A percentile compares a stretch with the other conserved stretches of the same genome.
phyloP scores from a whole-genome alignment of 2,888 invertebrate species.

The Nymphalis c-album region DNA sequence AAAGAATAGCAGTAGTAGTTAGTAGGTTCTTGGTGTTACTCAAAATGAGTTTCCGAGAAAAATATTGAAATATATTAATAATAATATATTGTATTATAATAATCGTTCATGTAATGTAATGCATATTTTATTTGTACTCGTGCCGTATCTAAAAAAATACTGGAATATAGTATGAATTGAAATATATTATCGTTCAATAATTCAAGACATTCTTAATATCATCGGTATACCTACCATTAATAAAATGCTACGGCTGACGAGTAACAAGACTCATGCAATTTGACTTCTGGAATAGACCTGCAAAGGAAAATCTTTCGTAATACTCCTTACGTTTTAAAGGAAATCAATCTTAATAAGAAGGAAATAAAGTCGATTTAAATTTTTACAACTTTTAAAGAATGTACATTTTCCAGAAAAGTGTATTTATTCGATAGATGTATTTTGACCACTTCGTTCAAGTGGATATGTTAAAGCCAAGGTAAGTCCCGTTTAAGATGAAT shows the following conservation, averaged over 20 bases:
- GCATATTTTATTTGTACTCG: too few species aligned
- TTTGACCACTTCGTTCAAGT: slow-evolving; percentile 21
- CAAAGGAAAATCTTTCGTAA: neutral
- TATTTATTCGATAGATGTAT: slow-evolving; percentile 13
- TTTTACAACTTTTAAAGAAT: neutral
- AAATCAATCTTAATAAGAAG: too few species aligned
- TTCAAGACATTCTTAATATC: neutral
- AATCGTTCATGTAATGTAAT: too few species aligned
- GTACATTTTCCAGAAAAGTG: slow-evolving; percentile 2
- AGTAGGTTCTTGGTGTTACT: too few species aligned
- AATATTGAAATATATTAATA: too few species aligned
- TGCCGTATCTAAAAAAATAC: too few species aligned
- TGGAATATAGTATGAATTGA: too few species aligned
- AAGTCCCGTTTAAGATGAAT: slow-evolving; percentile 6
- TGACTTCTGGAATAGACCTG: neutral
- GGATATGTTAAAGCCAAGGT: slow-evolving; percentile 20
- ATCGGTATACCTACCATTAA: neutral
- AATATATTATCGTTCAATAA: too few species aligned
- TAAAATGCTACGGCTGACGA: neutral
- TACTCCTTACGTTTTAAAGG: too few species aligned
- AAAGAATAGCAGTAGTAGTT: too few species aligned
- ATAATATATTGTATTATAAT: too few species aligned
- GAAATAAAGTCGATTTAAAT: neutral
- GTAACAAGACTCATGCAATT: neutral
- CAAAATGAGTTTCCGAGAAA: too few species aligned